phyloP scores from a whole-genome alignment of 2,797 vertebrate species.

The Neosalanx taihuensis region DNA sequence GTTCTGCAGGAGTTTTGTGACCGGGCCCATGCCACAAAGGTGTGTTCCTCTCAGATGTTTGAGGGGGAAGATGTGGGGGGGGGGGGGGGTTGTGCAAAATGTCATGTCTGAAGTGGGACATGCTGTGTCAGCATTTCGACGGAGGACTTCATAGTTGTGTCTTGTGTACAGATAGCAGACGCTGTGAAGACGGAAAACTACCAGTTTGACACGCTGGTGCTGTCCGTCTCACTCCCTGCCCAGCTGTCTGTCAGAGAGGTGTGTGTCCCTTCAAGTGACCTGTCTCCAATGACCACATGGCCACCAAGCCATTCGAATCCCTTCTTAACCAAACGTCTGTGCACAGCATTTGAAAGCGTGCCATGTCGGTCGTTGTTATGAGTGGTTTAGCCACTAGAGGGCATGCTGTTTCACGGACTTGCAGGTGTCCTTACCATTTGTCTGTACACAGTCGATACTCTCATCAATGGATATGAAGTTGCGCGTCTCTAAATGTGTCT shows the following conservation, averaged over 20 bases:
- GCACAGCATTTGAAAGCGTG: conserved; percentile 45
- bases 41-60: neutral
- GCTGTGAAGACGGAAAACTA: conserved; percentile 12
- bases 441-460: neutral
- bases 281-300: neutral
- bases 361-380: neutral
- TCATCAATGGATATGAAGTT: neutral
- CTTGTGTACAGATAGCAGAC: conserved; percentile 2
- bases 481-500: neutral
- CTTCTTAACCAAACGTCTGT: neutral
- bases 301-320: neutral
- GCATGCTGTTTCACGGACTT: no score
- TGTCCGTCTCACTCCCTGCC: conserved; percentile 11
- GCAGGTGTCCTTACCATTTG: no score
- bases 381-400: neutral
- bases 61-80: neutral
- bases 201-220: conserved; percentile 11
- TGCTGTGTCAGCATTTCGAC: neutral
- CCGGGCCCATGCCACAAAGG: conserved; percentile 6
- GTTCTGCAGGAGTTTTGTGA: conserved; percentile 16
- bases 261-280: neutral
- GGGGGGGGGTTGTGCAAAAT: neutral
- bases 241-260: conserved; percentile 18
- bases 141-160: neutral
- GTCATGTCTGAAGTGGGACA: neutral